Base-by-base conservation (phyloP, 1,140 invertebrate species). In the Drosophila bipectinata region DNA sequence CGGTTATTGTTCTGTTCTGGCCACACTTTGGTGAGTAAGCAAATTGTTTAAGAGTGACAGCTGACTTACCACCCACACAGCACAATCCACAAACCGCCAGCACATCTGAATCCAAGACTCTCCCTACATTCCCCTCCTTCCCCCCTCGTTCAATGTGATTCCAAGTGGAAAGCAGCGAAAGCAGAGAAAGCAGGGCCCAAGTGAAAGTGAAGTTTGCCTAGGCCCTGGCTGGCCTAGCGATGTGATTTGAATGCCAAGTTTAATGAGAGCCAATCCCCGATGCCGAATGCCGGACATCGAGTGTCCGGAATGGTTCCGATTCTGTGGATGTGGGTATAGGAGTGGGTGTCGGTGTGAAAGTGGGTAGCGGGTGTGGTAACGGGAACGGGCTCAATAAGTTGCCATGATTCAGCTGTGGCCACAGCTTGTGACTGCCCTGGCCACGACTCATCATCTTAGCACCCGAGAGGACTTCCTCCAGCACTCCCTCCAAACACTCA, bases 11-110 rank as follows among this genome's bases (percentile, higher is more conserved):
- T 62, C 58, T 8, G 32, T 32, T 26, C 47, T 71, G 64, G 74
- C 56, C 69, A 82, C 60, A 82, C 64, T 82, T 77, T 47, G 80
- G 66, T 82, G 69, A 82, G 63, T 82, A 82, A 82, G 79, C 79
- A 82, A 82, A 82, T 82, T 82, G 63, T 74, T 82, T 71, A 74
- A 64, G 74, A 82, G 74, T 82, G 79, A 82, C 79, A 77, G 78
- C 63, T 66, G 77, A 47, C 54, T 47, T 37, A 47, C 60, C 60
- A 30, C 49, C 44, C 24, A 56, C 56, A 21, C 34, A n/a, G 34
- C 34, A n/a, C 41, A 21, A 39, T 26, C 28, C 37, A 34, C 18
- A 18, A 14, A 28, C 12, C 9, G 34, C 34, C 55, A 12, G 10
- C 12, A 37, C 34, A 37, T 37, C 34, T 14, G 49, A 18, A 39